A percentile compares a stretch with the other conserved stretches of the same genome.
These are phyloP conservation scores for Pipistrellus pipistrellus DNA, from an alignment of 2,797 vertebrate genomes.

Conservation along the genomic window DNA sequence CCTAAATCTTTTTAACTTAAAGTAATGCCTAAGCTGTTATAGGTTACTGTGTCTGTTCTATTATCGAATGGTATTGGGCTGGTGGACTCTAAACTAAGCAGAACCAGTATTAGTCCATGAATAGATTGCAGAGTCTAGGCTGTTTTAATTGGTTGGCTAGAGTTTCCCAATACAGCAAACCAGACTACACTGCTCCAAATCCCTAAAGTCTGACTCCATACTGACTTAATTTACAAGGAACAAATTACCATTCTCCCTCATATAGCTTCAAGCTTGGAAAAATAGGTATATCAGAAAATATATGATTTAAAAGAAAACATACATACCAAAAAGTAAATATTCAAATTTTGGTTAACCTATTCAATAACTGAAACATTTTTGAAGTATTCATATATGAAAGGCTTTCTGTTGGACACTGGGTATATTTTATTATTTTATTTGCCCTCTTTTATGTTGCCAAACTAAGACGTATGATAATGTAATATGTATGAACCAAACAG, in stretches of 20 bases:
- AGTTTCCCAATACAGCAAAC: background rate
- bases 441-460: background rate
- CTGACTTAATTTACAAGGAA: background rate
- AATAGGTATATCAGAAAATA: background rate
- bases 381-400: background rate
- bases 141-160: background rate
- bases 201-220: background rate
- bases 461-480: background rate
- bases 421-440: background rate
- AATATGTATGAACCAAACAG: background rate
- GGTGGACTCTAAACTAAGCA: background rate
- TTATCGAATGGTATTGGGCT: background rate
- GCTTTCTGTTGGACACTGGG: background rate
- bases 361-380: background rate
- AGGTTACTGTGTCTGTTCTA: background rate
- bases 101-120: background rate
- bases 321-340: background rate
- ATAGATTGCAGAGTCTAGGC: background rate
- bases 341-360: slow-evolving; percentile 32
- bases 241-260: background rate
- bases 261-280: background rate
- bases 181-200: background rate
- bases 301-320: background rate
- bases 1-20: background rate
- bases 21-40: background rate